Percentiles rank a stretch among this genome's conserved stretches.
phyloP scores from a whole-genome alignment of 2,113 vertebrate species.

The Canis aureus region DNA sequence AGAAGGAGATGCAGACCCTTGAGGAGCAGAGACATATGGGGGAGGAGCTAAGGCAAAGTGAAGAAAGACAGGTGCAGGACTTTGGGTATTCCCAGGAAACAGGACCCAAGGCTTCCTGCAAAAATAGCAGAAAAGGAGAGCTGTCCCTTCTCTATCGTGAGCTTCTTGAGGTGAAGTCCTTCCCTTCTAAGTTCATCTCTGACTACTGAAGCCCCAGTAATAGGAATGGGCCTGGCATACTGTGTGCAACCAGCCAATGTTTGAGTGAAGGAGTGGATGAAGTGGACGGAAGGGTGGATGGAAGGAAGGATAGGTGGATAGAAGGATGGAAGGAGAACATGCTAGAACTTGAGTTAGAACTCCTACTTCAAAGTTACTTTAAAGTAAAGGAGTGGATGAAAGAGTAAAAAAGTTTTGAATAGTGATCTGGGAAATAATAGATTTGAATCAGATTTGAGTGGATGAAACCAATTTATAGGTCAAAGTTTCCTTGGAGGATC shows the following conservation, averaged over 20 bases:
- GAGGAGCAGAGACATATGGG: not conserved
- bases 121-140: not conserved
- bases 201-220: not conserved
- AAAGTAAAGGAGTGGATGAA: not conserved
- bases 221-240: no score
- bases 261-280: not conserved
- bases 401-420: not conserved
- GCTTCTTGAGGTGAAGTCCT: accelerated
- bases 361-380: constrained; percentile 20
- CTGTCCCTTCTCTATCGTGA: accelerated
- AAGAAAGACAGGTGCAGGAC: not conserved
- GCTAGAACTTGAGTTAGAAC: not conserved
- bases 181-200: not conserved
- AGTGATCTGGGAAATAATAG: not conserved
- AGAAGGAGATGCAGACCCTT: not conserved
- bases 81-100: not conserved
- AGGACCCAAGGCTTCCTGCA: not conserved
- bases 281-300: not conserved
- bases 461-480: not conserved
- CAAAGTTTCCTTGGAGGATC: not conserved
- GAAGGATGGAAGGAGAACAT: not conserved
- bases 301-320: not conserved
- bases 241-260: not conserved
- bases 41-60: not conserved
- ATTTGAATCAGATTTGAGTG: constrained; percentile 1